Conservation (phyloP, 2,888 invertebrate species). For the Gonocerus acuteangulatus region DNA sequence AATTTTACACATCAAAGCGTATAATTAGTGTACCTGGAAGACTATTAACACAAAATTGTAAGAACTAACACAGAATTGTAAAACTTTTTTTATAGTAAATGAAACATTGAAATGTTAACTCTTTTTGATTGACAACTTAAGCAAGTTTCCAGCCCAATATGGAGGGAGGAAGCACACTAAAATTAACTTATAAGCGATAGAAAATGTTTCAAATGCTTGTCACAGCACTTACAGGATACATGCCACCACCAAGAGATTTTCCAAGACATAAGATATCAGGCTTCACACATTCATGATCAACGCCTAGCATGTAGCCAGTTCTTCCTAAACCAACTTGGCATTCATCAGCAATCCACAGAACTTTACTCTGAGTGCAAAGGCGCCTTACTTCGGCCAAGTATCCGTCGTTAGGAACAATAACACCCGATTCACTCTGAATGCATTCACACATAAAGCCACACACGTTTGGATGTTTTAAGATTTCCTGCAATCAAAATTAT, state of each 20-base stretch:
- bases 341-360: conserved; percentile 90
- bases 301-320: conserved; percentile 78
- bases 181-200: too few species aligned
- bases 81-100: too few species aligned
- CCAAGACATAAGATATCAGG: conserved; percentile 87
- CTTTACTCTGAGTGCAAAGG: conserved; percentile 80
- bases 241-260: conserved; percentile 87
- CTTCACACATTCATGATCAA: conserved; percentile 68
- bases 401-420: conserved; percentile 76
- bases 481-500: conserved; percentile 45
- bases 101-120: too few species aligned
- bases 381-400: conserved; percentile 74
- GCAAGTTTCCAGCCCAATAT: too few species aligned
- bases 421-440: conserved; percentile 93
- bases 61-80: too few species aligned
- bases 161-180: too few species aligned
- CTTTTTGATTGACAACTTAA: too few species aligned
- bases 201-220: too few species aligned
- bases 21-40: too few species aligned
- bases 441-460: conserved; percentile 96
- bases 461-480: conserved; percentile 68
- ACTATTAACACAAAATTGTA: too few species aligned
- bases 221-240: conserved; percentile 56
- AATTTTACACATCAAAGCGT: too few species aligned
- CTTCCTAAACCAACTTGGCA: conserved; percentile 89